Conservation (phyloP, 2,113 vertebrate species). For the Lampris megalopsis region DNA sequence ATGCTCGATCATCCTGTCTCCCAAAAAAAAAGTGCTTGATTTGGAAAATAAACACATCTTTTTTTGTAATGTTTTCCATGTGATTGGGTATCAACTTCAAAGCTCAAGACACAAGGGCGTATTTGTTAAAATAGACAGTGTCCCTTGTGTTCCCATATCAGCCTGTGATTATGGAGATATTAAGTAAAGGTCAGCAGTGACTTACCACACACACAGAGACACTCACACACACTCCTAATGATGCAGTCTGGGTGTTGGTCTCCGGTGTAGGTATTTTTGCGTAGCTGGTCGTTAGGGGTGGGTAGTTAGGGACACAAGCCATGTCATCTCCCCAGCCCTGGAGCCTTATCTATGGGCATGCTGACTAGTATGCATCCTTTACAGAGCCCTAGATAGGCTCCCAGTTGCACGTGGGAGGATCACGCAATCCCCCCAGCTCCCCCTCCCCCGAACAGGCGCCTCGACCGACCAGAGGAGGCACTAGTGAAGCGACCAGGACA, state of each 20-base stretch:
- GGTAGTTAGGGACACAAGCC: not conserved
- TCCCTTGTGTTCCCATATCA: not conserved
- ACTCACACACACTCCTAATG: not conserved
- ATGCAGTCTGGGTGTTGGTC: not conserved
- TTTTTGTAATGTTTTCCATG: too few relatives aligned
- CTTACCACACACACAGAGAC: not conserved
- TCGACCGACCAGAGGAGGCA: too few relatives aligned
- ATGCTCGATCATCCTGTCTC: too few relatives aligned
- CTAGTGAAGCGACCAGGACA: too few relatives aligned
- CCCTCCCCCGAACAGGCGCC: too few relatives aligned
- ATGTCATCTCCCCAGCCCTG: conserved; percentile 35
- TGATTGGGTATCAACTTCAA: too few relatives aligned
- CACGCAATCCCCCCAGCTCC: too few relatives aligned
- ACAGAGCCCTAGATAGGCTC: conserved; percentile 26
- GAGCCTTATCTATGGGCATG: conserved; percentile 59
- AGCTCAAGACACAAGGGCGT: not conserved
- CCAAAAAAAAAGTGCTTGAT: too few relatives aligned
- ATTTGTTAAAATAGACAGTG: not conserved
- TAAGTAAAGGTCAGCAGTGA: not conserved
- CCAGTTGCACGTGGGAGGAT: too few relatives aligned
- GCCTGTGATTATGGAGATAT: not conserved
- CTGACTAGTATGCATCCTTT: conserved; percentile 10
- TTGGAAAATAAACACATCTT: too few relatives aligned
- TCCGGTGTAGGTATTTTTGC: not conserved
- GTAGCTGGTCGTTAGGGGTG: conserved; percentile 22